Base-by-base conservation (phyloP, 2,888 invertebrate species). In the Archips crataeganus region DNA sequence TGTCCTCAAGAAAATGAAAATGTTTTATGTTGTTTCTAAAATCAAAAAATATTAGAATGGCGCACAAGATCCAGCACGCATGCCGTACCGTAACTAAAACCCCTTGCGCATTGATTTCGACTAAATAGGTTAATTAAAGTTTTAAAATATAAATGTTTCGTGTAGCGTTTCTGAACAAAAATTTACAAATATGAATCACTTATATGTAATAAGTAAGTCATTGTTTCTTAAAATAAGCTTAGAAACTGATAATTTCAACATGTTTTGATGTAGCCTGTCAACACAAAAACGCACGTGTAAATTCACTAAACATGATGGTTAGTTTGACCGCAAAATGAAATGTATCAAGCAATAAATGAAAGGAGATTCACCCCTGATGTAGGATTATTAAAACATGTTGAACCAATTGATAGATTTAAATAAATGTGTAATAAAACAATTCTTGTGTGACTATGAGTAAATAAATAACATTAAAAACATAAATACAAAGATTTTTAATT, bases 381-480 rank as follows among this genome's bases (percentile, higher is more conserved):
- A 75, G 73, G 75, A 76, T 75, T 59, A 79, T 86, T 86, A 78
- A 89, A 90, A 90, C 89, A 90, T 91, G 90, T 91, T 91, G 88
- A 86, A 87, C 75, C 75, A 80, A 79, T 80, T 77, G 57, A 78
- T 76, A 75, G 74, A 54, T 75, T 83, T 81, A 84, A 85, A 81
- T 85, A 85, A 85, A 82, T 90, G 90, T 91, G 89, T 83, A 54
- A 54, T 82, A 64, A 79, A 80, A 83, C 79, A 80, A 84, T 86
- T 84, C 83, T 85, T 91, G 91, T 92, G 92, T 92, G 91, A 88
- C 86, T 88, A 83, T 85, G 81, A 75, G 87, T 87, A 89, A 91
- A 89, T 84, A 85, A 82, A 77, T 51, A 65, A 65, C 34, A 83
- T 82, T 79, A 81, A 81, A 85, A 83, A 83, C 79, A 80, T 74